Evolutionary conservation across 2,797 vertebrate genomes (phyloP), one percentile per base, ranked within the genome.

Genomic region (Distichodus sexfasciatus): DNA sequence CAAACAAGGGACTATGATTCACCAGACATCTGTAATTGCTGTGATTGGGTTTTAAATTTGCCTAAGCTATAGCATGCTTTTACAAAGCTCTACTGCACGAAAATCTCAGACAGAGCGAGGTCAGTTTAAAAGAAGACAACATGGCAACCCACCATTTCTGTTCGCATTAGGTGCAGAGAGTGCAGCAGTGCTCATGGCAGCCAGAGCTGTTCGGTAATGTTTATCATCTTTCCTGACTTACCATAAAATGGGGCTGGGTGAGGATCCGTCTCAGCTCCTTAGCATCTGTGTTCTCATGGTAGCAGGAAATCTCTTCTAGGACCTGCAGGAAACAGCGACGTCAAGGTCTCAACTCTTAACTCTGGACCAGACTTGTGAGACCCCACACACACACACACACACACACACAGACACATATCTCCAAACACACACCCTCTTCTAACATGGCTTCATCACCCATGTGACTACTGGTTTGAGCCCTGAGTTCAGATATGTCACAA

Each of bases 201-300:
- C n/a, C n/a, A n/a, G n/a, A n/a, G n/a, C n/a, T n/a, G n/a, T n/a
- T n/a, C n/a, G n/a, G n/a, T n/a, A n/a, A n/a, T n/a, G n/a, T 33
- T 6, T 11, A 21, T 26, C 19, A 7, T 12, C n/a, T n/a, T n/a
- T n/a, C n/a, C 17, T 1, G 23, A 82, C 92, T 94, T 87, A 98
- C 97, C 96, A 99, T 99, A 93, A 99, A 98, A 93, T 98, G 97
- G 72, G 97, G 96, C 91, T 98, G 96, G 76, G 95, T 97, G 89
- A 99, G 90, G 87, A 99, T 97, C 88, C 95, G 91, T 81, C 96
- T 92, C 82, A 99, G 91, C 78, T 99, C 97, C 81, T 98, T 98
- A 81, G 91, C 95, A 76, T 99, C 97, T 87, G 87, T 94, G 86
- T 98, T 98, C 83, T 98, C 96, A 76, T 94, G 91, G 90, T 96